phyloP scores from a whole-genome alignment of 1,140 invertebrate genomes.

The Drosophila virilis region DNA sequence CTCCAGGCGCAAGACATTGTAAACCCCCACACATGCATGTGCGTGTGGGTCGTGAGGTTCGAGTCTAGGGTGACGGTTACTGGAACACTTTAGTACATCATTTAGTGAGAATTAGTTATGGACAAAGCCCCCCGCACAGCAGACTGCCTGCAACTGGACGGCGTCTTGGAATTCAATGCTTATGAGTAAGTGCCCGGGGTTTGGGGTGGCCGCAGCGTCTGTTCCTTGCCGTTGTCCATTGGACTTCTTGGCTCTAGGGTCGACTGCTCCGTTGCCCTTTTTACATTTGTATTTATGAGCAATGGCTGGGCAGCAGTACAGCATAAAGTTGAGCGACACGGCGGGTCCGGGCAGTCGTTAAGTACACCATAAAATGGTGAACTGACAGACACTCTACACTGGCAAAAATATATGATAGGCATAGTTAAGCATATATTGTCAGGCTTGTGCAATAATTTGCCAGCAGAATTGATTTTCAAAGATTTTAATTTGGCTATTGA shows the following conservation, averaged over 20 bases:
- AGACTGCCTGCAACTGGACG: background rate
- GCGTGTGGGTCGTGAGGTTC: too few relatives aligned
- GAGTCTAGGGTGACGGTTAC: constrained; percentile 28
- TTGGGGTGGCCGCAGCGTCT: constrained; percentile 5
- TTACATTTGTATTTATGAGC: constrained; percentile 79
- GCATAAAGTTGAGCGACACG: constrained; percentile 33
- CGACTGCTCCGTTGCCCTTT: constrained; percentile 56
- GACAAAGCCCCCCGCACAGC: constrained; percentile 47
- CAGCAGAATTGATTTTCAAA: background rate
- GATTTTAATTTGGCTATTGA: background rate
- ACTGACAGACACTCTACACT: constrained; percentile 38
- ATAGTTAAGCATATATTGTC: background rate
- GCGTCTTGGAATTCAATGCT: constrained; percentile 45
- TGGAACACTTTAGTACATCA: constrained; percentile 79
- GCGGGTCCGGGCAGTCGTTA: constrained; percentile 27
- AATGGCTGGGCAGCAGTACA: constrained; percentile 35
- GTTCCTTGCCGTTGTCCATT: background rate
- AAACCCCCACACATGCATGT: constrained; percentile 16
- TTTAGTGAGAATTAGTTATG: constrained; percentile 81
- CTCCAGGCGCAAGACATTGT: constrained; percentile 55
- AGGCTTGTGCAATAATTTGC: background rate
- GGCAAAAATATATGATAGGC: constrained; percentile 4
- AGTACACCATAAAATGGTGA: constrained; percentile 47
- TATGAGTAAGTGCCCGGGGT: constrained; percentile 14
- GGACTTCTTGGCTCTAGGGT: constrained; percentile 27